Conservation (phyloP, 2,797 vertebrate species). For the Neoniphon sammara region DNA sequence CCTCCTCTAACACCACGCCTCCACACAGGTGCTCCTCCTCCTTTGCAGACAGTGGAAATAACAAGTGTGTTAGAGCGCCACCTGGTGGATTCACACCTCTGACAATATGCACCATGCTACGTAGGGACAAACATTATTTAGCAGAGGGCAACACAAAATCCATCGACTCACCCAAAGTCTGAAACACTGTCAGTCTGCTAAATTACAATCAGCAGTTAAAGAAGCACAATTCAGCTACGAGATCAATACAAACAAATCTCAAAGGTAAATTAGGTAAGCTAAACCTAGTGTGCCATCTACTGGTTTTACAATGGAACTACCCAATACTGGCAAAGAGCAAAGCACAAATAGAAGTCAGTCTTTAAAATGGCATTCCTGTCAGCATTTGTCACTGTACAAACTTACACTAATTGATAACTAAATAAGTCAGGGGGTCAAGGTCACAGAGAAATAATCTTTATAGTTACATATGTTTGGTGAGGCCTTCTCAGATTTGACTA, state of each 20-base stretch:
- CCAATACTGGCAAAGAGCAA: not conserved
- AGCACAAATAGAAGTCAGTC: not conserved
- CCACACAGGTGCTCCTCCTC: slow-evolving; percentile 38
- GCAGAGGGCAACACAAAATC: not conserved
- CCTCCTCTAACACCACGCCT: slow-evolving; percentile 34
- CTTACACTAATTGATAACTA: too few relatives aligned
- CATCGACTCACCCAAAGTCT: not conserved
- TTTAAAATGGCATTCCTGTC: not conserved
- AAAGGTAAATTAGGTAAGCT: not conserved
- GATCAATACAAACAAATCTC: not conserved
- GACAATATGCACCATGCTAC: rapidly evolving
- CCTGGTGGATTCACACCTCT: slow-evolving; percentile 47
- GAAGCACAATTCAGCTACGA: not conserved
- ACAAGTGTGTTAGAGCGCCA: slow-evolving; percentile 51
- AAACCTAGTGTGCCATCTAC: slow-evolving; percentile 55
- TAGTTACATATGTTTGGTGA: too few relatives aligned
- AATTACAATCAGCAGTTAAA: not conserved
- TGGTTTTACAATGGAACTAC: slow-evolving; percentile 22
- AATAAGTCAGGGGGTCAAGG: too few relatives aligned
- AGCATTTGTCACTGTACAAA: too few relatives aligned
- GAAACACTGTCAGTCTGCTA: not conserved
- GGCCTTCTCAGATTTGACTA: too few relatives aligned
- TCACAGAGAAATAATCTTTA: too few relatives aligned
- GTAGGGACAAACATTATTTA: not conserved
- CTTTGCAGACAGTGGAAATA: not conserved